Base-by-base conservation (phyloP, 53 echinoderm and acorn worm genomes). In the Stichopus horrens region DNA sequence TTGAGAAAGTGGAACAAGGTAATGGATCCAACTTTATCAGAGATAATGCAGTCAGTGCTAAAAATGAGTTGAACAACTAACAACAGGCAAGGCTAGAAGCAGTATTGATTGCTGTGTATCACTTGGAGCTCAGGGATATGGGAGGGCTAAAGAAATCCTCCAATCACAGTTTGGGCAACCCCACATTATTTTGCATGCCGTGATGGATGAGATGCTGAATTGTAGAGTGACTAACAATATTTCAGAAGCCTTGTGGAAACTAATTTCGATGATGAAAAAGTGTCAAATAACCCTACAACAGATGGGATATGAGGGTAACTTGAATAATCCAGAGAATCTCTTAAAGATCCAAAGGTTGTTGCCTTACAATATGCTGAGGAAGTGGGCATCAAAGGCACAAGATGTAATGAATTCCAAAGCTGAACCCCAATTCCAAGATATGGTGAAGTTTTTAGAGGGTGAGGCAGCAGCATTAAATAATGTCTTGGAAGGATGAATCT, bases 121-220 rank as follows among this genome's bases (percentile, higher is more conserved):
- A 4, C 88, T 88, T 52, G 88, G 78, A 18, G 78, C 78, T 0
- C 18, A 77, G 52, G 88, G 88, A 13, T 88, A 88, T 54, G 37
- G 5, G 4, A 58, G 22, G 59, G 88, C 88, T 6, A 76, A 55
- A 60, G 88, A 88, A 52, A 88, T 77, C 19, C 63, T 88, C 21
- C 51, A 88, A 18, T 77, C 57, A 51, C 68, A 86, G 16, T 86
- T 86, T 86, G 86, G 74, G 23, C 86, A 86, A 51, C 86, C 71
- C 8, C 88, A 88, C 23, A 77, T 88, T 51, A 88, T 88, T 0
- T 73, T 87, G 87, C 87, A 88, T 88, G 88, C 58, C 78, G 21
- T 88, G 23, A 88, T 88, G 88, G 78, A 88, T 9, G 78, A 88
- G 78, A 88, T 88, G 78, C 53, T 88, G 21, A 88, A 59, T 6